These are phyloP conservation scores for Torymus tubicola DNA, from an alignment of 2,888 invertebrate species.

Conservation along the genomic window DNA sequence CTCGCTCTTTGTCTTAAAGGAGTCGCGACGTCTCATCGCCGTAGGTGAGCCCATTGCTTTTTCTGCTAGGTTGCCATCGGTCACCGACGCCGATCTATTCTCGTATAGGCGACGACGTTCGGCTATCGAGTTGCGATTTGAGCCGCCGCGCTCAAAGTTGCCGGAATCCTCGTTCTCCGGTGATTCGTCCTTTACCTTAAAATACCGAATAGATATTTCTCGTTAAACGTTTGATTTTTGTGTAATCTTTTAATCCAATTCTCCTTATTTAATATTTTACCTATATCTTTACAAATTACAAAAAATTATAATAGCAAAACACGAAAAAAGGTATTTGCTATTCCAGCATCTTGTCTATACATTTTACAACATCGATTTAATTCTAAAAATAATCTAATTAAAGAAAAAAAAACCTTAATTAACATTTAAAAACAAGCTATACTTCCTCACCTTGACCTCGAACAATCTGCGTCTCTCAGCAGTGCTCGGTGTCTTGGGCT, in stretches of 20 bases:
- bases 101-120: constrained; percentile 88
- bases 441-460: constrained; percentile 75
- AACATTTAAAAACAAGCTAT: too few species aligned
- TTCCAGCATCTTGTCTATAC: too few species aligned
- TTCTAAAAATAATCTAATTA: too few species aligned
- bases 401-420: background rate
- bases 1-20: constrained; percentile 82
- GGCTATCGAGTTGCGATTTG: constrained; percentile 85
- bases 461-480: constrained; percentile 88
- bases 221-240: too few species aligned
- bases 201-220: too few species aligned
- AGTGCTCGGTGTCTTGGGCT: constrained; percentile 86
- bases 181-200: constrained; percentile 75
- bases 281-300: too few species aligned
- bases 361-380: too few species aligned
- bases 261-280: too few species aligned
- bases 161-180: constrained; percentile 78
- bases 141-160: constrained; percentile 80
- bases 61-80: constrained; percentile 81
- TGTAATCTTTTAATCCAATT: too few species aligned
- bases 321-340: too few species aligned
- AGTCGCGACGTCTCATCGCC: constrained; percentile 85
- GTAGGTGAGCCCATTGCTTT: constrained; percentile 82
- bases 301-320: too few species aligned
- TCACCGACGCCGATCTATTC: constrained; percentile 83